Evolutionary conservation across 2,888 invertebrate species (phyloP).

Genomic region (Nomada ferruginata): DNA sequence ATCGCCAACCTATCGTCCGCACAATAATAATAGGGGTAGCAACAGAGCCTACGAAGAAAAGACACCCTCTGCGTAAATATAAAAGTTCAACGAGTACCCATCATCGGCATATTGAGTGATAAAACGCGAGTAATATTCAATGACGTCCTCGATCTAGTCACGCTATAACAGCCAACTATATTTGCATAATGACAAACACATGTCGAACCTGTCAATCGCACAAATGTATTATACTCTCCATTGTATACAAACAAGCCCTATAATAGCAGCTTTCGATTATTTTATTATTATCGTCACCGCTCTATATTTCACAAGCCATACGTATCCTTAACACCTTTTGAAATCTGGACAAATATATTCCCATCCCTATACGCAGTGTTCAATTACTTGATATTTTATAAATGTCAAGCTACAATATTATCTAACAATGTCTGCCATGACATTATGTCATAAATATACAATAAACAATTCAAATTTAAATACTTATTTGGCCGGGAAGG

Average conservation of each 20-base stretch:
- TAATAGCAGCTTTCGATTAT: background rate
- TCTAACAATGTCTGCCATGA: too few species aligned
- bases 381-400: too few species aligned
- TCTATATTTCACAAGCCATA: background rate
- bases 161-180: slow-evolving; percentile 14
- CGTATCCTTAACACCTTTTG: background rate
- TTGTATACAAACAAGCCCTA: slow-evolving; percentile 16
- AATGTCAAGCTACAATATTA: too few species aligned
- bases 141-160: slow-evolving; percentile 42
- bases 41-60: slow-evolving; percentile 8
- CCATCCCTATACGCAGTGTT: too few species aligned
- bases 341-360: background rate
- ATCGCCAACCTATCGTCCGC: slow-evolving; percentile 37
- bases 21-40: slow-evolving; percentile 45
- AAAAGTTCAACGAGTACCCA: slow-evolving; percentile 47
- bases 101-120: slow-evolving; percentile 45
- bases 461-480: too few species aligned
- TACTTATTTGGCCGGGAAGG: too few species aligned
- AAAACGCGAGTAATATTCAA: slow-evolving; percentile 45
- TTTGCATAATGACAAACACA: slow-evolving; percentile 52
- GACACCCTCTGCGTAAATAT: slow-evolving; percentile 27
- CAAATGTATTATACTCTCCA: background rate
- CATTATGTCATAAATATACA: too few species aligned
- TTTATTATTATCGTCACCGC: background rate
- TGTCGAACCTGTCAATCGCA: slow-evolving; percentile 1